Percentiles rank a stretch among this genome's conserved stretches.
Evolutionary conservation across 2,113 vertebrate genomes (phyloP).

Genomic region (Phyllostomus hastatus): DNA sequence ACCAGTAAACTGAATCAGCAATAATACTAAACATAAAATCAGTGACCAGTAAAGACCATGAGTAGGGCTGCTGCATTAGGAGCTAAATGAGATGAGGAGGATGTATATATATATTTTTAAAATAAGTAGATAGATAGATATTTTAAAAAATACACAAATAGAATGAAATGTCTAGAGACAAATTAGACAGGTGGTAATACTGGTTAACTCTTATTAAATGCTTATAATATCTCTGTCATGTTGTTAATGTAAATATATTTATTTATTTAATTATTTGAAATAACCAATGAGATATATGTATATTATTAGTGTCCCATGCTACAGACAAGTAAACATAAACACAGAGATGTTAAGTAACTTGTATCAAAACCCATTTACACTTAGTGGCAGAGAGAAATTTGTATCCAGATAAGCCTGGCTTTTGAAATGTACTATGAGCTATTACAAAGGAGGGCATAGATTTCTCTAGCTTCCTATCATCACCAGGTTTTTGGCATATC

Average conservation of each 20-base stretch:
- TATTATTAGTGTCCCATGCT: neutral
- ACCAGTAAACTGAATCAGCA: neutral
- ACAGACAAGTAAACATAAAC: neutral
- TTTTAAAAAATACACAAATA: neutral
- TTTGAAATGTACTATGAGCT: neutral
- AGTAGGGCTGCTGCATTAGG: fast-evolving
- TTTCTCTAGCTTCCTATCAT: neutral
- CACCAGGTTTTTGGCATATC: neutral
- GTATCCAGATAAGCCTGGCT: neutral
- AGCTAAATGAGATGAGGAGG: neutral
- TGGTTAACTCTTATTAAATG: neutral
- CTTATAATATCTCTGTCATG: no score
- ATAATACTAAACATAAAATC: neutral
- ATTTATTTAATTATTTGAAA: neutral
- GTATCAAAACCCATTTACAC: neutral
- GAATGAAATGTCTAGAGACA: neutral
- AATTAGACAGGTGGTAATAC: neutral
- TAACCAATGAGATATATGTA: neutral
- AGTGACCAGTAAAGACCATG: neutral
- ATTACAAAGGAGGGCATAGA: neutral
- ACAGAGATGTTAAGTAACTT: neutral
- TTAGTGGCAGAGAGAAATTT: neutral
- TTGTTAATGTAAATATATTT: no score
- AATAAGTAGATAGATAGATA: neutral
- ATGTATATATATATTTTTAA: neutral